Conservation (phyloP, 2,797 vertebrate species). For the Syngnathus rostellatus region DNA sequence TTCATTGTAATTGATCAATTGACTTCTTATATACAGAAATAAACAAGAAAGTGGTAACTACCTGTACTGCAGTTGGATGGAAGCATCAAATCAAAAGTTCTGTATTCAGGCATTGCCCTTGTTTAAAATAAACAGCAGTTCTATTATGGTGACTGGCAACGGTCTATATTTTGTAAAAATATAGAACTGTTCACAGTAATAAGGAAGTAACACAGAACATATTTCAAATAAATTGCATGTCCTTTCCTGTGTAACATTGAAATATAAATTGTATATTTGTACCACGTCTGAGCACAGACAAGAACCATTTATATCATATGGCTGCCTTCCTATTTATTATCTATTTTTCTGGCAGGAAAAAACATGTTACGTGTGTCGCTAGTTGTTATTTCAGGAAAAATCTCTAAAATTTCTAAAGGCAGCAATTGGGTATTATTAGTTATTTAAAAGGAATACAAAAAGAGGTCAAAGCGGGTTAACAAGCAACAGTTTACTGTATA, state of each 20-base stretch:
- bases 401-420: constrained; percentile 53
- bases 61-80: constrained; percentile 23
- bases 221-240: constrained; percentile 21
- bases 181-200: constrained; percentile 11
- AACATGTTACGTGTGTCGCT: neutral
- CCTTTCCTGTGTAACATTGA: constrained; percentile 29
- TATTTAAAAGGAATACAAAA: constrained; percentile 54
- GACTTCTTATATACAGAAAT: constrained; percentile 56
- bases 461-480: constrained; percentile 52
- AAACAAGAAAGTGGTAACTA: constrained; percentile 28
- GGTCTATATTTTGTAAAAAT: constrained; percentile 14
- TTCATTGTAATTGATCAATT: constrained; percentile 37
- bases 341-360: constrained; percentile 12
- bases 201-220: neutral
- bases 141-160: neutral
- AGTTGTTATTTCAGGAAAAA: neutral
- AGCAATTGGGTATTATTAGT: constrained; percentile 51
- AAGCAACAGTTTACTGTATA: constrained; percentile 50
- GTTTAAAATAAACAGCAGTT: constrained; percentile 6
- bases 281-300: neutral
- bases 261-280: constrained; percentile 8
- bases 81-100: constrained; percentile 15
- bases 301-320: constrained; percentile 13
- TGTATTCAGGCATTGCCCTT: neutral
- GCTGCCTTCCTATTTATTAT: constrained; percentile 28